phyloP scores from a whole-genome alignment of 2,113 vertebrate species.

The Hyla sarda region DNA sequence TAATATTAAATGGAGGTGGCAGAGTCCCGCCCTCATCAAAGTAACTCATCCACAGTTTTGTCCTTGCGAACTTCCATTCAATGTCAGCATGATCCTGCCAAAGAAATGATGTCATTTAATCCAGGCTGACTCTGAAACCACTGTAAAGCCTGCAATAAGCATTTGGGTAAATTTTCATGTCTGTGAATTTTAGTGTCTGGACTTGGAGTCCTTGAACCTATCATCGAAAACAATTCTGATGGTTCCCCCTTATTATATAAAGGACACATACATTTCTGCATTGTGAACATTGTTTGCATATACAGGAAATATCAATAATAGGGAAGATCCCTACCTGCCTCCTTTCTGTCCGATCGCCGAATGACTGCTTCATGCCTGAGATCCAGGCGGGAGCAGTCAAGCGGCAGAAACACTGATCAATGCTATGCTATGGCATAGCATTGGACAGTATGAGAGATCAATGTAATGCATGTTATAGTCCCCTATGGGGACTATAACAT shows the following conservation, averaged over 20 bases:
- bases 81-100: slow-evolving; percentile 93
- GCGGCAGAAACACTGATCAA: too few relatives aligned
- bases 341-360: too few relatives aligned
- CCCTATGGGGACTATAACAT: too few relatives aligned
- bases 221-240: neutral
- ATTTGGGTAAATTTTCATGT: neutral
- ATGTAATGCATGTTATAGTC: too few relatives aligned
- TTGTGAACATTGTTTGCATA: neutral
- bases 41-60: slow-evolving; percentile 98
- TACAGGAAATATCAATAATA: too few relatives aligned
- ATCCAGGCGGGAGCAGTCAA: too few relatives aligned
- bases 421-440: too few relatives aligned
- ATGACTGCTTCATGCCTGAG: too few relatives aligned
- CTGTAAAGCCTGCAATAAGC: too few relatives aligned
- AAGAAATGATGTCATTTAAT: slow-evolving; percentile 34
- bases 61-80: slow-evolving; percentile 97
- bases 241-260: neutral
- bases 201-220: neutral
- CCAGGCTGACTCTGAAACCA: neutral
- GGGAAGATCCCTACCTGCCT: too few relatives aligned
- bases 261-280: neutral
- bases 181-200: neutral
- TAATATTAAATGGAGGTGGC: slow-evolving; percentile 93
- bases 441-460: too few relatives aligned
- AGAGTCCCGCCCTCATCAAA: slow-evolving; percentile 96